Percentiles rank a stretch among this genome's conserved stretches.
Evolutionary conservation across 2,888 invertebrate genomes (phyloP).

Genomic region (Cheilosia urbana): DNA sequence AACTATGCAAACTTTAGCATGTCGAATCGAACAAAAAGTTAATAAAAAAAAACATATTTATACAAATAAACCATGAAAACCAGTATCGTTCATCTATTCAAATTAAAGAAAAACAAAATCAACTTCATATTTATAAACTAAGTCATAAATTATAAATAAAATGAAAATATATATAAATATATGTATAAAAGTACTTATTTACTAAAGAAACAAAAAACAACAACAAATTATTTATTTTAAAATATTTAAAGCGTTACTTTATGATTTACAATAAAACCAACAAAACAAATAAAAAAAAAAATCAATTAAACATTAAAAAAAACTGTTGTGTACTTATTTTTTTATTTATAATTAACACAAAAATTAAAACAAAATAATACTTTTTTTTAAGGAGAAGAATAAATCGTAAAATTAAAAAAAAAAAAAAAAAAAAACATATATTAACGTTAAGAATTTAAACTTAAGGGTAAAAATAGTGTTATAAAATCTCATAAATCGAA

Average conservation of each 20-base stretch:
- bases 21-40: conserved; percentile 64
- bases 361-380: conserved; percentile 6
- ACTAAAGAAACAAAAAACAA: conserved; percentile 46
- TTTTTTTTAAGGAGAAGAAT: conserved; percentile 36
- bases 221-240: conserved; percentile 63
- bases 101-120: conserved; percentile 50
- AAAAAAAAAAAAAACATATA: conserved; percentile 50
- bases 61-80: conserved; percentile 69
- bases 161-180: conserved; percentile 53
- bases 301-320: conserved; percentile 55
- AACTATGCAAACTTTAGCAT: conserved; percentile 54
- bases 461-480: conserved; percentile 71
- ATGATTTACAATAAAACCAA: conserved; percentile 71
- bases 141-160: conserved; percentile 69
- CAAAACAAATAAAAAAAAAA: conserved; percentile 28
- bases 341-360: conserved; percentile 69
- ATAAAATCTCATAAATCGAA: conserved; percentile 71
- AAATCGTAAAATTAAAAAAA: conserved; percentile 44
- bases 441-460: conserved; percentile 70
- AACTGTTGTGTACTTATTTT: conserved; percentile 73
- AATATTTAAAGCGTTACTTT: conserved; percentile 66
- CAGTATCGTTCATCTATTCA: conserved; percentile 73
- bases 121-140: conserved; percentile 72
- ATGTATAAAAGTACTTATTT: conserved; percentile 72
- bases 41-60: conserved; percentile 48